Base-by-base conservation (phyloP, 2,888 invertebrate genomes). In the Craniophora ligustri region DNA sequence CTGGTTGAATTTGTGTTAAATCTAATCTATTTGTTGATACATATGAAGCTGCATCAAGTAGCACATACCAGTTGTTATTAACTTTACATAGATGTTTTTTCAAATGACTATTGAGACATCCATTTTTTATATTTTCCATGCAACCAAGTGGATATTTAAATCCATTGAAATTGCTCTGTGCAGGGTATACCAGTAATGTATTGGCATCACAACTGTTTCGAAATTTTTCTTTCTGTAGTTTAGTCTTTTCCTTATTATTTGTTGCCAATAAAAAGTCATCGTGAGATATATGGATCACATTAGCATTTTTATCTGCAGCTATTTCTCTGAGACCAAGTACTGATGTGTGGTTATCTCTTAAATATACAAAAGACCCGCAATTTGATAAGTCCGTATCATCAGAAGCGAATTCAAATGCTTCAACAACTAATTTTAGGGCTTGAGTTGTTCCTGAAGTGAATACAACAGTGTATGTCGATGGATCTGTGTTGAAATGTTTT, bases 371-470 rank as follows among this genome's bases (percentile, higher is more conserved):
- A 42, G 94, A 91, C 1, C 97, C 97, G 53, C 78, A 77, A 18
- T 84, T 77, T 40, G 61, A 56, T 84, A 75, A 48, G 69, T 64
- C 41, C 82, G 5, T n/a, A 14, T 60, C 80, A 35, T 85, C 76
- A 26, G 49, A 61, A 34, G 82, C 67, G 82, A 96, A 97, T 59
- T 94, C 81, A 82, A 99, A 99, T 49, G 95, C 94, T 85, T 99
- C 98, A 0, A 96, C 97, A 0, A 98, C 92, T 38, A 97, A 81
- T 93, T 98, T 98, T 45, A 99, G 85, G 0, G 98, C 95, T 14
- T 95, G 96, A 15, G 99, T 98, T n/a, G 98, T 96, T 30, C 99
- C 98, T 0, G 97, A 96, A n/a, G 99, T 99, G 81, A 99, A 99
- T 67, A 99, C 95, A 0, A 99, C 95, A 54, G 95, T 95, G 86